Evolutionary conservation across 2,797 vertebrate species (phyloP), one percentile per base, ranked within the genome.

Genomic region (Erithacus rubecula): DNA sequence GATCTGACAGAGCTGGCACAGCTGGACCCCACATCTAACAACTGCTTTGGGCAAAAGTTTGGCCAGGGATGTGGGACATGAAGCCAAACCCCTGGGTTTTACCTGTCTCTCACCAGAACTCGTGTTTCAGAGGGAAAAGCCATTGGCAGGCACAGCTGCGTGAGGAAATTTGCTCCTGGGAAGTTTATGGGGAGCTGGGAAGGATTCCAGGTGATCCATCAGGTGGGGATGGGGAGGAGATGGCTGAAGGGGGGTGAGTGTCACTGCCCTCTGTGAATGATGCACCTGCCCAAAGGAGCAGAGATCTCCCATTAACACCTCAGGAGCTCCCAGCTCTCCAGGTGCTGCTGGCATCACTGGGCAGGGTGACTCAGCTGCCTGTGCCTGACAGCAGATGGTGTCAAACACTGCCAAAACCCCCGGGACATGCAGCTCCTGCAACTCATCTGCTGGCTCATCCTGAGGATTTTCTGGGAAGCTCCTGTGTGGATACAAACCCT

Each of bases 11-110:
- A 36, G 46, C 64, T 82, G 92, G 26, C 52, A 65, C 27, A 77
- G 68, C 44, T 30, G 62, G 37, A 60, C 12, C 49, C 32, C 8
- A 7, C 44, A 52, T 26, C 41, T 30, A 20, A 58, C 55, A 65
- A 44, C 37, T 60, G 36, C 58, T 75, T 43, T 21, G 32, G 62
- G 47, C 44, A 46, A 18, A 63, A 37, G 9, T 81, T 74, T 79
- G 82, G 24, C 74, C 1, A 1, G 43, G 29, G 26, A 21, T 0
- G 1, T 26, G 55, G 32, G 22, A 32, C 3, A 0, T 16, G n/a
- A 62, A 53, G 44, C 36, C 65, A 77, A 27, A 51, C 4, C 20
- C 26, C 44, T n/a, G 60, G 65, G 26, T 60, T 92, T 89, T 63
- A 47, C 53, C 46, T 43, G 16, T 36, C 34, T 74, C 49, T 44